Percentiles rank a stretch among this genome's conserved stretches.
Evolutionary conservation across 2,888 invertebrate genomes (phyloP).

Genomic region (Calameuta pallipes): DNA sequence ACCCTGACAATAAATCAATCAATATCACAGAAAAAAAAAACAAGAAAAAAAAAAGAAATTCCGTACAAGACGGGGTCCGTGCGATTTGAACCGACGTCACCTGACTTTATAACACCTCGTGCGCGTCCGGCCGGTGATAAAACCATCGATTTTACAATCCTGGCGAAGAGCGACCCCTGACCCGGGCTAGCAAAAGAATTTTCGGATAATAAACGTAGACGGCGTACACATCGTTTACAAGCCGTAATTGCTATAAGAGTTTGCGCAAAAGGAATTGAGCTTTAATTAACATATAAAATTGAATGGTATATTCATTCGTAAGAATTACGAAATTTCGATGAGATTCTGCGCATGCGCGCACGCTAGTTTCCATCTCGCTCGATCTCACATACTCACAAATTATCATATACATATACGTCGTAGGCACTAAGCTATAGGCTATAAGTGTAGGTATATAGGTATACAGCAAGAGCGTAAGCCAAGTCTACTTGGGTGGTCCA

Average conservation of each 20-base stretch:
- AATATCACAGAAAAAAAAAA: constrained; percentile 25
- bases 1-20: constrained; percentile 35
- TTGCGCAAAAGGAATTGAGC: not conserved
- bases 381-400: constrained; percentile 10
- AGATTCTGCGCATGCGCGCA: not conserved
- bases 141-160: constrained; percentile 49
- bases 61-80: constrained; percentile 21
- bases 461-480: constrained; percentile 50
- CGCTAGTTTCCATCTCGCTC: constrained; percentile 6
- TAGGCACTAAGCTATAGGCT: constrained; percentile 28
- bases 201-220: not conserved
- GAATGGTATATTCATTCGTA: constrained; percentile 30
- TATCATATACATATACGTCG: constrained; percentile 20
- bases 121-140: constrained; percentile 50
- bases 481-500: constrained; percentile 65
- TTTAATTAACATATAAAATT: not conserved
- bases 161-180: constrained; percentile 44
- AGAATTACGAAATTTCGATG: constrained; percentile 15
- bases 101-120: constrained; percentile 41
- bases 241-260: not conserved
- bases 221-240: not conserved
- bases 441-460: constrained; percentile 45
- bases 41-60: constrained; percentile 24
- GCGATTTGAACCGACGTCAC: constrained; percentile 48
- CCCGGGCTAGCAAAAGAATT: constrained; percentile 18